phyloP scores from a whole-genome alignment of 2,113 vertebrate species.

The Cygnus atratus region DNA sequence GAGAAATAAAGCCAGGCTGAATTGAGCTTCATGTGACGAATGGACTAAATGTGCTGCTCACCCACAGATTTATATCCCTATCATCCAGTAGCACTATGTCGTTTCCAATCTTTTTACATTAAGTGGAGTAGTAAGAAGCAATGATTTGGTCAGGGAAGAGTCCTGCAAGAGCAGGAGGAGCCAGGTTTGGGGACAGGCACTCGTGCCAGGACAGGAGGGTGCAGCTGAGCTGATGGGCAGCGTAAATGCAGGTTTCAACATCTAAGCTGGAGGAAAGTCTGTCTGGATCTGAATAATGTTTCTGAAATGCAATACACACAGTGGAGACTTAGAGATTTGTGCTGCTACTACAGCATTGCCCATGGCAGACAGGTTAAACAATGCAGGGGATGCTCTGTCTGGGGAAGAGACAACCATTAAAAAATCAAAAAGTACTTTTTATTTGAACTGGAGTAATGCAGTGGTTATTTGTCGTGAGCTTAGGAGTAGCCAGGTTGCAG shows the following conservation, averaged over 20 bases:
- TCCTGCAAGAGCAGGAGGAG: not conserved
- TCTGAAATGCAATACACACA: not conserved
- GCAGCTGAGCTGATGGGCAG: not conserved
- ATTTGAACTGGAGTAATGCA: not conserved
- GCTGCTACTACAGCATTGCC: accelerated
- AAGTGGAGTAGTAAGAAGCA: not conserved
- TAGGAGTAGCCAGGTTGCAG: not conserved
- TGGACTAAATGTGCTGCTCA: not conserved
- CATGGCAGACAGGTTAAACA: not conserved
- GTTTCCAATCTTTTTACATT: not conserved
- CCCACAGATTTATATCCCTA: not conserved
- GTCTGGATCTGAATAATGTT: not conserved
- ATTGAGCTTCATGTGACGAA: not conserved
- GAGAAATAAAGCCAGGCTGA: not conserved
- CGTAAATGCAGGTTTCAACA: not conserved
- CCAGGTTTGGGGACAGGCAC: not conserved
- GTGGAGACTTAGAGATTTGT: not conserved
- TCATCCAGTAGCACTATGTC: not conserved
- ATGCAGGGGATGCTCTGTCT: not conserved
- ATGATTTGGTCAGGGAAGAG: not conserved
- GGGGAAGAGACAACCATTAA: not conserved
- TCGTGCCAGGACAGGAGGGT: not conserved
- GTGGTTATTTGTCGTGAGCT: not conserved
- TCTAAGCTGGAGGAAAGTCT: not conserved
- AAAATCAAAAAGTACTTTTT: not conserved